phyloP scores from a whole-genome alignment of 2,888 invertebrate species.

The Xestia xanthographa region DNA sequence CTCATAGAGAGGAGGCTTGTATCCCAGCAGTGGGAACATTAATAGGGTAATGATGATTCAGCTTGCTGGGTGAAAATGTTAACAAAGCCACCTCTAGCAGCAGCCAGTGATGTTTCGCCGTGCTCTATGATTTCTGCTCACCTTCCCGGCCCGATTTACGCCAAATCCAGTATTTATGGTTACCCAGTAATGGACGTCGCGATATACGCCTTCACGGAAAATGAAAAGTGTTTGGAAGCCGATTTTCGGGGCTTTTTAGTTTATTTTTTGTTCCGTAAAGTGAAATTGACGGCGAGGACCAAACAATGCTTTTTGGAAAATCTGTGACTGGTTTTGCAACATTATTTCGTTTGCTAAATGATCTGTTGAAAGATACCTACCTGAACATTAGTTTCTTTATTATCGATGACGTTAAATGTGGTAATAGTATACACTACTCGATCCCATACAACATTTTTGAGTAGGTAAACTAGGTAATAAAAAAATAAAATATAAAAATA shows the following conservation, averaged over 20 bases:
- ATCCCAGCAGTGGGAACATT: too few relatives aligned
- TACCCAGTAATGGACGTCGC: conserved; percentile 53
- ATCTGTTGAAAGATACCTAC: neutral
- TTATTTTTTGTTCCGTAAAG: conserved; percentile 30
- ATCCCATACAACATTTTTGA: too few relatives aligned
- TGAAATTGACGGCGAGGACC: conserved; percentile 10
- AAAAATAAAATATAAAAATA: too few relatives aligned
- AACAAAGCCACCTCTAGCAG: conserved; percentile 3
- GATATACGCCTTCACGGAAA: conserved; percentile 35
- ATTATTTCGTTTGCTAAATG: neutral
- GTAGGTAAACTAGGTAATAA: too few relatives aligned
- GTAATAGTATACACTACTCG: too few relatives aligned
- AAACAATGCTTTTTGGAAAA: neutral
- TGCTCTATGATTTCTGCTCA: conserved; percentile 18
- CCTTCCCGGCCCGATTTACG: conserved; percentile 29
- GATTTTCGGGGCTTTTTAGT: conserved; percentile 45
- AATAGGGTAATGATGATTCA: too few relatives aligned
- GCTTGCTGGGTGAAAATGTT: neutral
- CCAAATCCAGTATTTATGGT: conserved; percentile 57
- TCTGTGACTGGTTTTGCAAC: neutral
- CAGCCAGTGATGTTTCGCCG: neutral
- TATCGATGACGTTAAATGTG: neutral
- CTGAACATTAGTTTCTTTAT: neutral
- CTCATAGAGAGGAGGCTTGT: too few relatives aligned
- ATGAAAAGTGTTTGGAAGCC: conserved; percentile 54